Evolutionary conservation across 2,113 vertebrate genomes (phyloP).

Genomic region (Mirounga angustirostris): DNA sequence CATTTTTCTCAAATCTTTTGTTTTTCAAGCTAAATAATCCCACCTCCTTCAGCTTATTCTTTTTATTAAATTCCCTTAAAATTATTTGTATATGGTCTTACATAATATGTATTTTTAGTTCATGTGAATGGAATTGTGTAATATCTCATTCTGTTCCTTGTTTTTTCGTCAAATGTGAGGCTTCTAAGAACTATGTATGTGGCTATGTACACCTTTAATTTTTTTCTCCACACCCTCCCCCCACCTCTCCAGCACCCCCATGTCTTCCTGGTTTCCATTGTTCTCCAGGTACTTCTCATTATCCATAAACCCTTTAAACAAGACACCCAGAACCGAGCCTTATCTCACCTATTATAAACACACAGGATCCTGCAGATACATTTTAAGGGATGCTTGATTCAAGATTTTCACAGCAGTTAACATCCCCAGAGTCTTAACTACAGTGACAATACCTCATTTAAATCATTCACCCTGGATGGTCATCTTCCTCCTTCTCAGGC

Average conservation of each 20-base stretch:
- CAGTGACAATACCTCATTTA: not conserved
- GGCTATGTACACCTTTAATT: not conserved
- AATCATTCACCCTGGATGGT: not conserved
- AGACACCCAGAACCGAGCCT: not conserved
- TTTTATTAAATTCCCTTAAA: constrained; percentile 50
- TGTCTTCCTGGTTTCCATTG: not conserved
- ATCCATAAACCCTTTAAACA: not conserved
- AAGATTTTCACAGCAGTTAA: not conserved
- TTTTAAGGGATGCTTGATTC: not conserved
- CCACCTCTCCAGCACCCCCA: not conserved
- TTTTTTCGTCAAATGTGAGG: not conserved
- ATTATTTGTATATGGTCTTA: not conserved
- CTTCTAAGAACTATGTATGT: not conserved
- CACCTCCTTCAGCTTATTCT: not conserved
- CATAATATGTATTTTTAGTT: constrained; percentile 41
- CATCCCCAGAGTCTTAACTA: not conserved
- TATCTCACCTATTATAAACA: not conserved
- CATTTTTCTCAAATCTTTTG: not conserved
- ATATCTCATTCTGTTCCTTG: not conserved
- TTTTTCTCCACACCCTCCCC: not conserved
- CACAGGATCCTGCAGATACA: not conserved
- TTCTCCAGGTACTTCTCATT: not conserved
- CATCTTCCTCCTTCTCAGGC: not conserved
- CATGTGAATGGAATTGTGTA: not conserved
- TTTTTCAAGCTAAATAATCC: constrained; percentile 40